These are phyloP conservation scores for Microtus richardsoni DNA, from an alignment of 2,113 vertebrate species.

Conservation along the genomic window DNA sequence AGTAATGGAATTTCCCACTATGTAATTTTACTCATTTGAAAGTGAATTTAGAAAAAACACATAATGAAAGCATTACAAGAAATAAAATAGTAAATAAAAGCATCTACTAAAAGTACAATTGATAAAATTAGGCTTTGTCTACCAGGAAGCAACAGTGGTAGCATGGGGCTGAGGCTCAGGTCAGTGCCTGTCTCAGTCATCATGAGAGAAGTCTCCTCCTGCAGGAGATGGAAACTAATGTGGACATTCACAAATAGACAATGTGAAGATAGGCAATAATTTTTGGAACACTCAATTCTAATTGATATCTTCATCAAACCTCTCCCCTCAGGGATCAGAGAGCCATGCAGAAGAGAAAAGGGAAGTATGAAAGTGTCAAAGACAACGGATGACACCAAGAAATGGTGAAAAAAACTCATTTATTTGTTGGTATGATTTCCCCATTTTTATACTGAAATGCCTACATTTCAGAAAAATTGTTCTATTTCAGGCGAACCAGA, in stretches of 20 bases:
- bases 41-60: not conserved
- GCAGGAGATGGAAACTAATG: not conserved
- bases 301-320: not conserved
- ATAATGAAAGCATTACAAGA: not conserved
- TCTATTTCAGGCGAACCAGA: rapidly evolving
- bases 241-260: not conserved
- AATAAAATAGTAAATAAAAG: too few relatives aligned
- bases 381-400: not conserved
- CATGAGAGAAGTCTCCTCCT: not conserved
- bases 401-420: not conserved
- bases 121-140: not conserved
- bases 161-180: too few relatives aligned
- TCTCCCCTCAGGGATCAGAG: too few relatives aligned
- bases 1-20: not conserved
- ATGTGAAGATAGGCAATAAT: not conserved
- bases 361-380: not conserved
- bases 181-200: not conserved
- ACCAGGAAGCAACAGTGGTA: not conserved
- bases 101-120: not conserved
- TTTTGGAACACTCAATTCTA: not conserved
- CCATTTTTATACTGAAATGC: not conserved
- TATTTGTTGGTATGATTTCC: not conserved
- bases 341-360: not conserved
- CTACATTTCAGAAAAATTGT: not conserved
- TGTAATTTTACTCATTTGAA: not conserved